A percentile compares a stretch with the other conserved stretches of the same genome.
phyloP scores from a whole-genome alignment of 2,797 vertebrate genomes.

The Amazona ochrocephala region DNA sequence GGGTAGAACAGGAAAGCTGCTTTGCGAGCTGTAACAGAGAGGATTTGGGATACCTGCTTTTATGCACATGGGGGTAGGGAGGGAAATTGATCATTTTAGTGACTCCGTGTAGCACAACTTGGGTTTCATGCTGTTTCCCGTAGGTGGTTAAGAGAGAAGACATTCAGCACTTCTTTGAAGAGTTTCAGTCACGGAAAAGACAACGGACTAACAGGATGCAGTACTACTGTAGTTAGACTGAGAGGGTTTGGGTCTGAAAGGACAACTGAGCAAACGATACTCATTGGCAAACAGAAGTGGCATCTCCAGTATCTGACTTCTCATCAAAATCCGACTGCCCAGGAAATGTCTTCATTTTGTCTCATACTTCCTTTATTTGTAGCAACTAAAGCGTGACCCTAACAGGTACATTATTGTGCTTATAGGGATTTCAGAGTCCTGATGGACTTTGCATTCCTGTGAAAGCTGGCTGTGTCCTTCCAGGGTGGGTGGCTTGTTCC shows the following conservation, averaged over 20 bases:
- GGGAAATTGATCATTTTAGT: neutral
- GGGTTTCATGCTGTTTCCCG: neutral
- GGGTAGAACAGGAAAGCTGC: neutral
- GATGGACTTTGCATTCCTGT: neutral
- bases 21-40: neutral
- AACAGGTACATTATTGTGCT: neutral
- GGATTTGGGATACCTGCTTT: neutral
- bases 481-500: neutral
- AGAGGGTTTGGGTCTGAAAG: neutral
- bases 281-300: conserved; percentile 36
- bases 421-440: neutral
- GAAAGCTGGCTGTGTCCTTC: neutral
- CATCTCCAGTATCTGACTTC: neutral
- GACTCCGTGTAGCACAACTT: neutral
- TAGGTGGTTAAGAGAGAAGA: conserved; percentile 85
- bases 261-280: neutral
- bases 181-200: conserved; percentile 84
- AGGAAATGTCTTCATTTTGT: conserved; percentile 6
- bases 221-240: conserved; percentile 82
- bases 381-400: neutral
- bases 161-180: conserved; percentile 85
- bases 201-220: conserved; percentile 80
- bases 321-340: neutral
- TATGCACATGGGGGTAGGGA: neutral
- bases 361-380: neutral